These are phyloP conservation scores for Lepilemur ruficaudatus DNA, from an alignment of 2,797 vertebrate genomes.

Conservation along the genomic window DNA sequence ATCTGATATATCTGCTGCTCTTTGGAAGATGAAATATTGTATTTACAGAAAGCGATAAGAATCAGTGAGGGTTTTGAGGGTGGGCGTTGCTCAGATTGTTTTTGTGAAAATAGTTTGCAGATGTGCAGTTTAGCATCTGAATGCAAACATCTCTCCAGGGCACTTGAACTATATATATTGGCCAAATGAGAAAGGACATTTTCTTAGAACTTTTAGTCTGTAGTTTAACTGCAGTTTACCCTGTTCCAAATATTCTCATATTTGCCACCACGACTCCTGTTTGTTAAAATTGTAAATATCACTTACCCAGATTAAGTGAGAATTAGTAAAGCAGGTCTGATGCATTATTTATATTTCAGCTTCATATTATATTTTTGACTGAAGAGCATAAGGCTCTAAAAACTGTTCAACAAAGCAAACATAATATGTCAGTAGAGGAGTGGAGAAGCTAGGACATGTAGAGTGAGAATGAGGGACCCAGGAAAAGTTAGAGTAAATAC, in stretches of 20 bases:
- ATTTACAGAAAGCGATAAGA: constrained; percentile 23
- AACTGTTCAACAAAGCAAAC: constrained; percentile 56
- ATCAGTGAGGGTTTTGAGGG: background rate
- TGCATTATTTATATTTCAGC: constrained; percentile 59
- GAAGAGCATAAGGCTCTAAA: constrained; percentile 17
- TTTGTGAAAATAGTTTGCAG: background rate
- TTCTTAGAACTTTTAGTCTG: background rate
- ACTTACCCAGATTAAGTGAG: constrained; percentile 31
- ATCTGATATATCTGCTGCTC: background rate
- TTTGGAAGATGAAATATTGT: background rate
- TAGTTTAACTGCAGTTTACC: constrained; percentile 11
- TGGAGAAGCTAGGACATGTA: background rate
- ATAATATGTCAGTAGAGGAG: background rate
- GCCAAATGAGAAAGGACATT: background rate
- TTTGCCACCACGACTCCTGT: background rate
- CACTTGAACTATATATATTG: constrained; percentile 26
- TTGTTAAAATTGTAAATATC: constrained; percentile 66
- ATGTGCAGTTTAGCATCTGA: constrained; percentile 2
- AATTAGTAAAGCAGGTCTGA: constrained; percentile 34
- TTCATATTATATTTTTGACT: background rate
- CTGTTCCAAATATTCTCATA: background rate
- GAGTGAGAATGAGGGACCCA: background rate
- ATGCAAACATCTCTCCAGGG: background rate
- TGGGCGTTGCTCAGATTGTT: background rate
- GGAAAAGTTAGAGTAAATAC: background rate